Evolutionary conservation across 2,113 vertebrate genomes (phyloP).

Genomic region (Cyrtonyx montezumae): DNA sequence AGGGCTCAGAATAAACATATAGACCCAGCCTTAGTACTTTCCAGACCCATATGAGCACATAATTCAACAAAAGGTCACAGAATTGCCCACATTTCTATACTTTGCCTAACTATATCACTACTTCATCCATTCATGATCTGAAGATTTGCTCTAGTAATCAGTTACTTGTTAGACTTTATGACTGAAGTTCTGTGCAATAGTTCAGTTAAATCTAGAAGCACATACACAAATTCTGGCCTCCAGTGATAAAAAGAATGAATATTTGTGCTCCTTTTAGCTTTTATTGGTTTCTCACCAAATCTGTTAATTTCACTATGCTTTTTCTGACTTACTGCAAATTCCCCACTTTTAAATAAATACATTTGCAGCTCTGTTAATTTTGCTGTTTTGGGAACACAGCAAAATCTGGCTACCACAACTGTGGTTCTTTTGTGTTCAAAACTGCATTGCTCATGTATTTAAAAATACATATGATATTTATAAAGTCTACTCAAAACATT

Average conservation of each 20-base stretch:
- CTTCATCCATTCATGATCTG: background rate
- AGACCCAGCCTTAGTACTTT: background rate
- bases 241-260: background rate
- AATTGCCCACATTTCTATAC: background rate
- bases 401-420: conserved; percentile 65
- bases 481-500: conserved; percentile 77
- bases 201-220: background rate
- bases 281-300: conserved; percentile 48
- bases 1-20: background rate
- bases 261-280: conserved; percentile 7
- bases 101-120: background rate
- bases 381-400: conserved; percentile 37
- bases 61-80: background rate
- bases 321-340: conserved; percentile 28
- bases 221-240: background rate
- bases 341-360: conserved; percentile 27
- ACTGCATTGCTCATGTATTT: conserved; percentile 73
- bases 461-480: conserved; percentile 77
- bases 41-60: background rate
- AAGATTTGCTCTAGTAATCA: background rate
- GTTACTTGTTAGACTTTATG: background rate
- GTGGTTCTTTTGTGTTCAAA: conserved; percentile 66
- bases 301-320: background rate
- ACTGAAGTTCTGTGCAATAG: background rate
- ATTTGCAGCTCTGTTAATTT: conserved; percentile 56